Base-by-base conservation (phyloP, 2,113 vertebrate species). In the Ciconia maguari region DNA sequence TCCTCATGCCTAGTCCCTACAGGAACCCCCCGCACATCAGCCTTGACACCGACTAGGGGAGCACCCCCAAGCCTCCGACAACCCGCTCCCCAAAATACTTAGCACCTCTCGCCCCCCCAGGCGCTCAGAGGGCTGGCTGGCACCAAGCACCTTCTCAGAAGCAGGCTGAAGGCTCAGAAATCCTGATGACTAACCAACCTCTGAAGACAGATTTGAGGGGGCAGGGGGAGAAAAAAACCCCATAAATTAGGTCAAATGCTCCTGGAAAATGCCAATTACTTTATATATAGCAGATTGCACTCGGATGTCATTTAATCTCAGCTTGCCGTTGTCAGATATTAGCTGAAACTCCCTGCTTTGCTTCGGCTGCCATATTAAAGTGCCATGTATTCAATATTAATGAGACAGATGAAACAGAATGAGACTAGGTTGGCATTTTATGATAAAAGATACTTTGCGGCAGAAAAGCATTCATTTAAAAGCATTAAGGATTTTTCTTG, bases 331-430 rank as follows among this genome's bases (percentile, higher is more conserved):
- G 93, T 93, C 93, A 96, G 96, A 84, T 89, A 93, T 72, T 76
- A 91, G 90, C 91, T 81, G 90, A 94, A 96, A 93, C 32, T 80
- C 78, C 55, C 60, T 49, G 85, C 74, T 93, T 81, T 86, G 75
- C 93, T 72, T 76, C 0, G 2, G 46, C 61, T 91, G 91, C 94
- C 70, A 51, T 72, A 92, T 72, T 85, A 26, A 74, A 95, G 58
- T 17, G 46, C n/a, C 83, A 83, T 0, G 9, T 87, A 83, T 66
- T 96, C 88, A 95, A 93, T 96, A 96, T 96, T 97, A 93, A 97
- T 77, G 94, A 97, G 89, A 46, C 5, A 60, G 95, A 96, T 88
- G 64, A 96, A 97, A 93, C 54, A 72, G 64, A 90, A 92, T 38
- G 49, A 94, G 75, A 61, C 34, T 24, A 76, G 25, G 48, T 8